These are phyloP conservation scores for Drosophila fungiperda DNA, from an alignment of 2,888 invertebrate species.

Conservation along the genomic window DNA sequence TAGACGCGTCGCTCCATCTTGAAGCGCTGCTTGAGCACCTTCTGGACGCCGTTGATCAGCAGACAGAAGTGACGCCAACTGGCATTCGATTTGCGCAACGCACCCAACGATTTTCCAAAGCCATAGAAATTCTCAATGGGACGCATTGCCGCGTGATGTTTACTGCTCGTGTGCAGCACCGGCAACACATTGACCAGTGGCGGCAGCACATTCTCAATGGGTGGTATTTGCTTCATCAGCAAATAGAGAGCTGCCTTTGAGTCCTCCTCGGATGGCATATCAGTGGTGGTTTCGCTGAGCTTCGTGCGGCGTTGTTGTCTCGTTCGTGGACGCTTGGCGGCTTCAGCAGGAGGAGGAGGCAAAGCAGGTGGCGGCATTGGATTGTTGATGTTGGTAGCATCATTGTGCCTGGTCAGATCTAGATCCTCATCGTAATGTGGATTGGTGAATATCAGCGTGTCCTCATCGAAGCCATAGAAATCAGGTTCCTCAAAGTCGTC, in stretches of 20 bases:
- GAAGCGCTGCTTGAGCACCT: slow-evolving; percentile 75
- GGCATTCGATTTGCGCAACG: slow-evolving; percentile 50
- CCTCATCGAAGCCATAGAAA: slow-evolving; percentile 61
- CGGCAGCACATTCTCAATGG: slow-evolving; percentile 5
- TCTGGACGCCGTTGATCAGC: slow-evolving; percentile 70
- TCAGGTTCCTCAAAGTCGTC: slow-evolving; percentile 43
- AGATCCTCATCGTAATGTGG: slow-evolving; percentile 41
- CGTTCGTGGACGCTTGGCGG: slow-evolving; percentile 42
- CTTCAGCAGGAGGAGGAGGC: not conserved
- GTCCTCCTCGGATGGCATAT: slow-evolving; percentile 27
- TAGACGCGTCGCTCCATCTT: slow-evolving; percentile 78
- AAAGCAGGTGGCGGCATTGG: slow-evolving; percentile 16
- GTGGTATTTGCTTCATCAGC: slow-evolving; percentile 53
- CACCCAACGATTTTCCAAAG: slow-evolving; percentile 35
- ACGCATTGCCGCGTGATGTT: not conserved
- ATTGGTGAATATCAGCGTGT: slow-evolving; percentile 39
- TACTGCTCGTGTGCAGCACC: not conserved
- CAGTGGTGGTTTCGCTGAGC: not conserved
- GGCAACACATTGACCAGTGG: slow-evolving; percentile 6
- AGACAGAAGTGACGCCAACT: slow-evolving; percentile 75
- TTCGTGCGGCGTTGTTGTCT: slow-evolving; percentile 47
- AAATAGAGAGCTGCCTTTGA: slow-evolving; percentile 45
- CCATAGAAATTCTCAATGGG: slow-evolving; percentile 49
- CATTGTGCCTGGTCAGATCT: not conserved
- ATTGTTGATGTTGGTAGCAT: not conserved